Conservation (phyloP, 2,888 invertebrate species). For the Rapana venosa region DNA sequence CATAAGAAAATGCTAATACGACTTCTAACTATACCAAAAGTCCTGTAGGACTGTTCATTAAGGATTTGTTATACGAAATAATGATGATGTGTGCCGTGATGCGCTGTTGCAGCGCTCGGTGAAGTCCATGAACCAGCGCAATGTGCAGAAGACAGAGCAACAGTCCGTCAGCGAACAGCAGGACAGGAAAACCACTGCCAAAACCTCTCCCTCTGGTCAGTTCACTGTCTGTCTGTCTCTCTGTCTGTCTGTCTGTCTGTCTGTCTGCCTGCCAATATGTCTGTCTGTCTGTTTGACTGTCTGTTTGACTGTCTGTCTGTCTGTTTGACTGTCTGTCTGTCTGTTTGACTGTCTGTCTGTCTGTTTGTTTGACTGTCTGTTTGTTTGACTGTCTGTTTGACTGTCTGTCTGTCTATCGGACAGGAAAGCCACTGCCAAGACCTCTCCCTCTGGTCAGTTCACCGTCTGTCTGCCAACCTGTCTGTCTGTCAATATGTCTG, state of each 20-base stretch:
- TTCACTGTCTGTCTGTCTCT: neutral
- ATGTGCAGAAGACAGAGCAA: neutral
- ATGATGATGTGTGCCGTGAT: neutral
- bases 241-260: neutral
- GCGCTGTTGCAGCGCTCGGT: neutral
- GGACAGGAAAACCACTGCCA: neutral
- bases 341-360: too few relatives aligned
- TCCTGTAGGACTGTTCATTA: too few relatives aligned
- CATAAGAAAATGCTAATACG: too few relatives aligned
- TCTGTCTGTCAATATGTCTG: neutral
- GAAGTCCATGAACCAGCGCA: neutral
- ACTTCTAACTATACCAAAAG: too few relatives aligned
- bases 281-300: neutral
- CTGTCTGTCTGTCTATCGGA: too few relatives aligned
- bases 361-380: too few relatives aligned
- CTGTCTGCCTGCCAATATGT: neutral
- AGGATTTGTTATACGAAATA: too few relatives aligned
- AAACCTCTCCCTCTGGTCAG: neutral
- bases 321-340: too few relatives aligned
- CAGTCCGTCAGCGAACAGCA: neutral
- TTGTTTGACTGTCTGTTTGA: too few relatives aligned
- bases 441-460: neutral
- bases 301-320: too few relatives aligned
- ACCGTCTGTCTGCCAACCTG: neutral
- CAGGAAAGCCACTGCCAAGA: neutral